These are phyloP conservation scores for Strigamia maritima DNA, from an alignment of 2,888 invertebrate species.

Conservation along the genomic window DNA sequence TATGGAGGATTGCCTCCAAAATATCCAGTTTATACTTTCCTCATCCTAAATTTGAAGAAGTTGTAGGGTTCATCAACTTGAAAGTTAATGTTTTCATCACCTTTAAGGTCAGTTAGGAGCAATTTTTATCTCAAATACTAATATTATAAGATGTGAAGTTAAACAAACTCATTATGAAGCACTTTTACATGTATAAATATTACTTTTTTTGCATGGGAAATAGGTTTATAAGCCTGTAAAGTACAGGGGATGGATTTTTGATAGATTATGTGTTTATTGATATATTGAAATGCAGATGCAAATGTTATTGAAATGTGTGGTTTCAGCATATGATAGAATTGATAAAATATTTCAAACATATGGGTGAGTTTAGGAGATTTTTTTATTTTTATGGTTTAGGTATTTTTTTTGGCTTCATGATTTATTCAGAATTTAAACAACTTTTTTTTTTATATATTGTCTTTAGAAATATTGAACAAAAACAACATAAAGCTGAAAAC, in stretches of 20 bases:
- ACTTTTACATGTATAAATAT: not conserved
- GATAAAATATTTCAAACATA: not conserved
- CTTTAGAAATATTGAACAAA: not conserved
- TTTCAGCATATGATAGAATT: not conserved
- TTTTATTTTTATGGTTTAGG: not conserved
- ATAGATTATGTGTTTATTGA: slow-evolving; percentile 6
- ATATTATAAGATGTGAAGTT: not conserved
- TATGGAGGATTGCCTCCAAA: not conserved
- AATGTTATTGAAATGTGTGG: slow-evolving; percentile 9
- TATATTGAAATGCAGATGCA: not conserved
- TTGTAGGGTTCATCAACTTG: slow-evolving; percentile 24
- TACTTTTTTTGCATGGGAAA: not conserved
- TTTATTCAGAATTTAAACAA: not conserved
- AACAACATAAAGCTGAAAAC: not conserved
- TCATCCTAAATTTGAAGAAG: not conserved
- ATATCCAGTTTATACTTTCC: not conserved
- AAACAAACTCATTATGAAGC: not conserved
- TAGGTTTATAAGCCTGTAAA: not conserved
- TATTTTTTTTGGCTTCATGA: not conserved
- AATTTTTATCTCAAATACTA: not conserved
- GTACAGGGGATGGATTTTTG: not conserved
- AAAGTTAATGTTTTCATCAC: not conserved
- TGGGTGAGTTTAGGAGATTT: not conserved
- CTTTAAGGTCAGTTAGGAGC: slow-evolving; percentile 1
- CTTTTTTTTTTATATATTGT: not conserved